Evolutionary conservation across 2,888 invertebrate species (phyloP).

Genomic region (Ctenicera cuprea): DNA sequence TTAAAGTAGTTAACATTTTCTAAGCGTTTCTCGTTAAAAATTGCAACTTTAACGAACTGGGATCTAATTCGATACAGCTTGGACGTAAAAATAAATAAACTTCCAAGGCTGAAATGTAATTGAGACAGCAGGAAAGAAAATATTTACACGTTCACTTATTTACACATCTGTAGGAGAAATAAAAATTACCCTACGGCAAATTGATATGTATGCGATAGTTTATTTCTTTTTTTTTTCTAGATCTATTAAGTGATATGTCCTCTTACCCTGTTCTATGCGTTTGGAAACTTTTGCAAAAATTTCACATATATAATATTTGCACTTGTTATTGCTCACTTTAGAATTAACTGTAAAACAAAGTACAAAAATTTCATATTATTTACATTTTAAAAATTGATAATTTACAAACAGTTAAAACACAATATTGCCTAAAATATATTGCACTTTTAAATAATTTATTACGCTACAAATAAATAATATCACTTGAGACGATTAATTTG

Average conservation of each 20-base stretch:
- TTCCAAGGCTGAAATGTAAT: conserved; percentile 38
- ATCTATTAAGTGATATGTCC: conserved; percentile 53
- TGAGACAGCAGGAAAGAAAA: conserved; percentile 39
- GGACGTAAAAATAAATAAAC: conserved; percentile 34
- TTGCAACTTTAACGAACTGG: conserved; percentile 22
- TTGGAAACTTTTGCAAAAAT: conserved; percentile 47
- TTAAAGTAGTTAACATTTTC: conserved; percentile 15
- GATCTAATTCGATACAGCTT: conserved; percentile 27
- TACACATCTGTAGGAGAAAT: conserved; percentile 44
- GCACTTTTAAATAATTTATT: conserved; percentile 66
- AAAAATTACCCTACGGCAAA: conserved; percentile 45
- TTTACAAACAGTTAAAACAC: conserved; percentile 49
- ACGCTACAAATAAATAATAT: conserved; percentile 63
- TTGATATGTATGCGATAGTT: conserved; percentile 53
- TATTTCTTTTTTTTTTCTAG: conserved; percentile 39
- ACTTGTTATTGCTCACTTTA: conserved; percentile 52
- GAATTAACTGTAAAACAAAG: conserved; percentile 50
- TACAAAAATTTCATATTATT: conserved; percentile 45
- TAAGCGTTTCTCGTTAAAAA: conserved; percentile 17
- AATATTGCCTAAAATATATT: conserved; percentile 70
- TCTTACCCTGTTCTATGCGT: conserved; percentile 53
- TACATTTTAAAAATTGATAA: conserved; percentile 46
- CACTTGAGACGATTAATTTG: conserved; percentile 63
- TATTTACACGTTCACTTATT: conserved; percentile 46
- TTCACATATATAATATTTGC: conserved; percentile 47